These are phyloP conservation scores for Cricetomys ansorgei DNA, from an alignment of 2,113 vertebrate genomes.

Conservation along the genomic window DNA sequence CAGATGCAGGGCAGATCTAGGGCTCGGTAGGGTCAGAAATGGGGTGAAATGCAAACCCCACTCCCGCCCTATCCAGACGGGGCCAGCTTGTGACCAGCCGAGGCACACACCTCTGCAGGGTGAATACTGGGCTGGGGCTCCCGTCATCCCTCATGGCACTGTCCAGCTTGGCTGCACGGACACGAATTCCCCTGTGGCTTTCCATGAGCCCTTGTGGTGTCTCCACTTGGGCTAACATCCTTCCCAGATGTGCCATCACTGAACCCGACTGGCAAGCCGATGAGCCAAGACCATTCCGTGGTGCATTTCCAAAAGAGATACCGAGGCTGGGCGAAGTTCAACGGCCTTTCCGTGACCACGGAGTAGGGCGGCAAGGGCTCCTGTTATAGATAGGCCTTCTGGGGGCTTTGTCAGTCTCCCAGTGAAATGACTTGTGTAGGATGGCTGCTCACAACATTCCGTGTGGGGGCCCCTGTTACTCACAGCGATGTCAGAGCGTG, in stretches of 20 bases:
- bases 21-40: background rate
- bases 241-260: fast-evolving
- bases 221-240: background rate
- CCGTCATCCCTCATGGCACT: fast-evolving
- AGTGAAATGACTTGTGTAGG: background rate
- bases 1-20: background rate
- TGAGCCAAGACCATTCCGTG: background rate
- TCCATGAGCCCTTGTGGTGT: background rate
- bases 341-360: background rate
- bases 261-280: background rate
- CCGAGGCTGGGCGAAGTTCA: background rate
- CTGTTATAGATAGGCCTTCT: background rate
- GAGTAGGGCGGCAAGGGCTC: background rate
- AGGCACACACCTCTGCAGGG: background rate
- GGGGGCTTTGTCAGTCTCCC: background rate
- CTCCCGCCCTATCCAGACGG: background rate
- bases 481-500: background rate
- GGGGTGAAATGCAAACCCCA: background rate
- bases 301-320: background rate
- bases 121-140: background rate
- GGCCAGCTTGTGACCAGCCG: background rate
- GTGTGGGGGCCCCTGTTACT: fast-evolving
- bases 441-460: no score
- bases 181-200: background rate
- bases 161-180: background rate